A percentile compares a stretch with the other conserved stretches of the same genome.
Conservation (phyloP, 1,140 invertebrate genomes). For the Neodiprion fabricii region DNA sequence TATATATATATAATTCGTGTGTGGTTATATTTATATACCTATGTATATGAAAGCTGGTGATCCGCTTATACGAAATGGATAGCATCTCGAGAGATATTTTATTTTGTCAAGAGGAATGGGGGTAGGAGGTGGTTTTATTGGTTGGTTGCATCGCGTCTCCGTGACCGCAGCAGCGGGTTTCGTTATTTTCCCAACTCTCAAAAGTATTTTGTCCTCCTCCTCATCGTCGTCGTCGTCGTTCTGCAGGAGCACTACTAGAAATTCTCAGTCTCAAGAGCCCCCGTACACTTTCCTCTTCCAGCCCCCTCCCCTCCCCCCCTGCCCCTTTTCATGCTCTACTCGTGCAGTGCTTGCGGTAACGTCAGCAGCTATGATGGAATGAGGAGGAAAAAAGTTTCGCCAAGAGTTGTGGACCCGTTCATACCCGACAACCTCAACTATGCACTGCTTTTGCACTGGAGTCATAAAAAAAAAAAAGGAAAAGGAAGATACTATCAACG, state of each 20-base stretch:
- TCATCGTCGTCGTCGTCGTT: not conserved
- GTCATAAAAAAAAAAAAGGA: too few relatives aligned
- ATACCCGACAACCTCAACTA: too few relatives aligned
- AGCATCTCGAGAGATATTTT: slow-evolving; percentile 29
- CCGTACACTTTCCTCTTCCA: not conserved
- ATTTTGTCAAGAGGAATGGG: not conserved
- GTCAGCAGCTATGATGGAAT: too few relatives aligned
- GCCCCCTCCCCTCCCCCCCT: too few relatives aligned
- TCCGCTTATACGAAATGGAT: slow-evolving; percentile 40
- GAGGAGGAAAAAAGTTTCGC: too few relatives aligned
- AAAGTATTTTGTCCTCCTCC: not conserved
- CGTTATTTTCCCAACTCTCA: not conserved
- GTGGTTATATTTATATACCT: slow-evolving; percentile 24
- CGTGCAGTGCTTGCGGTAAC: too few relatives aligned
- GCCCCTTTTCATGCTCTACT: too few relatives aligned
- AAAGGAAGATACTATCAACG: too few relatives aligned
- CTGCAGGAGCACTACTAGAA: not conserved
- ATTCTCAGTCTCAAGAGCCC: not conserved
- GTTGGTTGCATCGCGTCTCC: not conserved
- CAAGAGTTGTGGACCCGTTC: too few relatives aligned
- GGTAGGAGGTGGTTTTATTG: not conserved
- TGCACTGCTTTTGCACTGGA: too few relatives aligned
- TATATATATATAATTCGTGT: not conserved
- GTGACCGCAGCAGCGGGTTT: not conserved
- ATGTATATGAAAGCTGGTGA: slow-evolving; percentile 20